Base-by-base conservation (phyloP, 2,113 vertebrate species). In the Etheostoma cragini region DNA sequence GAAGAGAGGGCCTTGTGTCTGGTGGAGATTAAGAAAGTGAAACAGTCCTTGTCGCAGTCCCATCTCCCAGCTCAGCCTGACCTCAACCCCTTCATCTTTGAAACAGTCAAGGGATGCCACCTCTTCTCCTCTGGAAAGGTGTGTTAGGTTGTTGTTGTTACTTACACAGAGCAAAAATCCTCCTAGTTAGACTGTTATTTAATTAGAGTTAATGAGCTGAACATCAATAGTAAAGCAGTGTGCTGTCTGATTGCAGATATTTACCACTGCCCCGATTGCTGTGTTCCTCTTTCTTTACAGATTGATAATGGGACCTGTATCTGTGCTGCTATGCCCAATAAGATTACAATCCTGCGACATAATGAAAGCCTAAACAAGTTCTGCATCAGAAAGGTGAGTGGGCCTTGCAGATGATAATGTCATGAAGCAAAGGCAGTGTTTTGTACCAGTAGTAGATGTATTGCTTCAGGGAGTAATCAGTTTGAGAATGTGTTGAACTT, bases 91-190 rank as follows among this genome's bases (percentile, higher is more conserved):
- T 97, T 94, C 68, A 72, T 98, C 83, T 98, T 99, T 62, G 98
- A 99, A 91, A 96, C 97, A 2, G 96, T 99, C 78, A 99, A 98
- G 92, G 98, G 98, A 81, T 99, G 98, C 88, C 98, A 99, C 88
- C 95, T 99, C 85, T 99, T 99, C 90, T 97, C 97, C 69, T 97
- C 97, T 17, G 98, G 98, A 92, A 99, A 98, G 96, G 98, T 98
- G 81, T 80, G 80, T 53, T 12, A 21, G 8, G 15, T 70, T 16
- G 10, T 17, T 63, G 8, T 17, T 63, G 19, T 70, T 53, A n/a
- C 21, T 72, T 21, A 46, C 26, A 8, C 38, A 26, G 8, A 60
- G 58, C 58, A 24, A 46, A 53, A 84, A 8, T 56, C n/a, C 64
- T 52, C 71, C n/a, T 22, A 19, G 22, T 61, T 33, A 58, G 57